Conservation (phyloP, 2,888 invertebrate species). For the Abrostola triplasia region DNA sequence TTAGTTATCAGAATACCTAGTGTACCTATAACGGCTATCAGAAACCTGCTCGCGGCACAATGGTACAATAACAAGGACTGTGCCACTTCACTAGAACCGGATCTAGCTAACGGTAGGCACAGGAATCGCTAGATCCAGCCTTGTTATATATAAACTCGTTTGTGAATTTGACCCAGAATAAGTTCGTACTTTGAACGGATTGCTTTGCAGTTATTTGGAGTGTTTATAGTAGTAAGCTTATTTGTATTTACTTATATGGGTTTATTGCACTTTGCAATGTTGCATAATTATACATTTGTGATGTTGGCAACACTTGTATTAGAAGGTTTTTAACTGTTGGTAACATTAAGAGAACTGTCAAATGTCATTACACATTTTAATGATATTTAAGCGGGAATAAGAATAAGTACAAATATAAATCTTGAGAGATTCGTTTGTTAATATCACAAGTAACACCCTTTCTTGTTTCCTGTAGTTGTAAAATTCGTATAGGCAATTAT, state of each 20-base stretch:
- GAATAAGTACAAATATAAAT: no score
- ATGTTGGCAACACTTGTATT: no score
- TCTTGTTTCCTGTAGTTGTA: no score
- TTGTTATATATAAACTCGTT: conserved; percentile 52
- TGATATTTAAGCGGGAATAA: no score
- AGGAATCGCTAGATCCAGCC: conserved; percentile 50
- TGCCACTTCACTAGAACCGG: conserved; percentile 48
- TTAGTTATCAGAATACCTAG: not conserved
- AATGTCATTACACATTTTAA: no score
- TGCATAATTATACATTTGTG: not conserved
- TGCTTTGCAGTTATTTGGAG: conserved; percentile 9
- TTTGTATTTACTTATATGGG: not conserved
- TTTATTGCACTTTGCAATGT: not conserved
- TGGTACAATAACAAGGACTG: conserved; percentile 41
- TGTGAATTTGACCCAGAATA: conserved; percentile 48
- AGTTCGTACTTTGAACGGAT: conserved; percentile 22
- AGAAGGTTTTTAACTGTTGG: no score
- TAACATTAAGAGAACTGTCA: no score
- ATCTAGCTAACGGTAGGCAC: conserved; percentile 50
- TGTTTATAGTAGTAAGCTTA: conserved; percentile 9
- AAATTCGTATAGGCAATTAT: no score
- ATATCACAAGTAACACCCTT: no score
- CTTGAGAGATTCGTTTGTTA: no score
- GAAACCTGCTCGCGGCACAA: conserved; percentile 5
- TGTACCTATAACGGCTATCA: conserved; percentile 4